These are phyloP conservation scores for Patiria pectinifera DNA, from an alignment of 53 echinoderm and acorn worm species.

Conservation along the genomic window DNA sequence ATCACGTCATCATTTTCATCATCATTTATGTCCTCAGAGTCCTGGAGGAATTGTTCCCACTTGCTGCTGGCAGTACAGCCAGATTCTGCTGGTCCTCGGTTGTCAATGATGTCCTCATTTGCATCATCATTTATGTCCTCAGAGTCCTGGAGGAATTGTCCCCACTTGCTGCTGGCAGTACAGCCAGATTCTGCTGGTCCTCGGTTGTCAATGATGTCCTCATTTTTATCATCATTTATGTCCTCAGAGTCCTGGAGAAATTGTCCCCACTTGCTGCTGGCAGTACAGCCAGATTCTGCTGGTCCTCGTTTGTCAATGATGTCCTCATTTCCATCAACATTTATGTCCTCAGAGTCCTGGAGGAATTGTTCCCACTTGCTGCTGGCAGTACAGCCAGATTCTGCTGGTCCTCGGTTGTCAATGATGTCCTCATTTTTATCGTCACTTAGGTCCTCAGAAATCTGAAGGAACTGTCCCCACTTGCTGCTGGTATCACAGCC, in stretches of 20 bases:
- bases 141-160: slow-evolving; percentile 60
- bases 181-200: no score
- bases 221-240: slow-evolving; percentile 20
- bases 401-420: neutral
- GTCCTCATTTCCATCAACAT: slow-evolving; percentile 24
- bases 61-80: slow-evolving; percentile 8
- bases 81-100: neutral
- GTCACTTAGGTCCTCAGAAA: slow-evolving; percentile 45
- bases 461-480: slow-evolving; percentile 67
- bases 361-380: slow-evolving; percentile 67
- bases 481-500: slow-evolving; percentile 1
- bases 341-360: slow-evolving; percentile 55
- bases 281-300: no score
- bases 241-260: slow-evolving; percentile 60
- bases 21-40: slow-evolving; percentile 48
- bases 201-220: slow-evolving; percentile 51
- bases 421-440: slow-evolving; percentile 43
- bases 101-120: slow-evolving; percentile 39
- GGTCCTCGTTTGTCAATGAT: slow-evolving; percentile 18
- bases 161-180: slow-evolving; percentile 51
- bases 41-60: slow-evolving; percentile 66
- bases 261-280: slow-evolving; percentile 61
- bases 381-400: neutral
- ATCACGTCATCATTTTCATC: slow-evolving; percentile 42
- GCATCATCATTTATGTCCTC: slow-evolving; percentile 35